Evolutionary conservation across 1,140 invertebrate genomes (phyloP).

Genomic region (Sitobion miscanthi): DNA sequence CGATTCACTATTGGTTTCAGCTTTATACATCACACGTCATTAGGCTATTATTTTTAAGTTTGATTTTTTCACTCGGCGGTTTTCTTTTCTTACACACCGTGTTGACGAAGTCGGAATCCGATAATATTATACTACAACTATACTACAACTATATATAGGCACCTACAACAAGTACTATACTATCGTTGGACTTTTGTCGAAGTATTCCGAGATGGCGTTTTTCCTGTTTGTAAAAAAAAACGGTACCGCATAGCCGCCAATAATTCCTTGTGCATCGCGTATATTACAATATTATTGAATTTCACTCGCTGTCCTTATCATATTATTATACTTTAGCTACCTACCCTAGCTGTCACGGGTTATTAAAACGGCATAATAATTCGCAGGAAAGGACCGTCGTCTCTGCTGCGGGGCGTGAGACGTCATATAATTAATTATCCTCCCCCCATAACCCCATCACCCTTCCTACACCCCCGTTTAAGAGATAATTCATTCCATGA

Average conservation of each 20-base stretch:
- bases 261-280: background rate
- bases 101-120: too few relatives aligned
- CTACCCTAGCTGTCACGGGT: background rate
- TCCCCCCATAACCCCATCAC: too few relatives aligned
- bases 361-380: background rate
- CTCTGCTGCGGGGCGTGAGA: background rate
- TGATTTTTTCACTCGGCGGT: background rate
- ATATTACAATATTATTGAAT: background rate
- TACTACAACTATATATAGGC: too few relatives aligned
- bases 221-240: background rate
- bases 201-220: background rate
- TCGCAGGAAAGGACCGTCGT: background rate
- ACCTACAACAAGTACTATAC: too few relatives aligned
- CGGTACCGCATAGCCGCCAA: background rate
- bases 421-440: background rate
- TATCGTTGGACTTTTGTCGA: background rate
- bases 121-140: too few relatives aligned
- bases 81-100: too few relatives aligned
- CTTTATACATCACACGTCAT: background rate
- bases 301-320: background rate
- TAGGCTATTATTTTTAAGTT: background rate
- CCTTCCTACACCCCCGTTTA: background rate
- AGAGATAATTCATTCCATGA: background rate
- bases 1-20: background rate
- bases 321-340: too few relatives aligned